Evolutionary conservation across 2,888 invertebrate species (phyloP).

Genomic region (Lasius fuliginosus): DNA sequence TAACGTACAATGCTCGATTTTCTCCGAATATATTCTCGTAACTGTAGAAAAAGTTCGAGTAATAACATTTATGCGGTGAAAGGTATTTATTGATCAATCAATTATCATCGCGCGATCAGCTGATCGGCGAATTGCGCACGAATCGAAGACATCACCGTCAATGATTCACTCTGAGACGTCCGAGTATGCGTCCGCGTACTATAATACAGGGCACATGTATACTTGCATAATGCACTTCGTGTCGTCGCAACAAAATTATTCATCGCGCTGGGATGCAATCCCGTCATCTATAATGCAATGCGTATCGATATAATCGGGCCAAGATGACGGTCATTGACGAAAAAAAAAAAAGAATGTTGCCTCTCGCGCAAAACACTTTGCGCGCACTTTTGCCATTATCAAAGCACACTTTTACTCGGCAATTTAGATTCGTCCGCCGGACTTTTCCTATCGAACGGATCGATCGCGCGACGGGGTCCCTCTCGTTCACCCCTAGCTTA

Average conservation of each 20-base stretch:
- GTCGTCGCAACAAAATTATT: slow-evolving; percentile 17
- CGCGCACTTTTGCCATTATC: slow-evolving; percentile 33
- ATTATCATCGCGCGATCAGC: not conserved
- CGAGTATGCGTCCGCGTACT: not conserved
- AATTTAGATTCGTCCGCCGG: slow-evolving; percentile 36
- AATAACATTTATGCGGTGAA: not conserved
- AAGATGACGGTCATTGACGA: slow-evolving; percentile 51
- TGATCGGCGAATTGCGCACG: not conserved
- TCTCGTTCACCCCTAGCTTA: not conserved
- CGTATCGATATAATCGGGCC: not conserved
- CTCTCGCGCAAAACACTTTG: not conserved
- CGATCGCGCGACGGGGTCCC: slow-evolving; percentile 18
- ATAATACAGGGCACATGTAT: not conserved
- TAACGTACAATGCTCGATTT: not conserved
- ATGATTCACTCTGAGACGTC: not conserved
- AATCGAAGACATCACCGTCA: not conserved
- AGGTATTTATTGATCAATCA: not conserved
- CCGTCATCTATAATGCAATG: slow-evolving; percentile 2
- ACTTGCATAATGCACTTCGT: slow-evolving; percentile 21
- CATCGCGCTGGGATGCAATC: not conserved
- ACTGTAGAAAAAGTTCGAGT: not conserved
- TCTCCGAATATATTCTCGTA: not conserved
- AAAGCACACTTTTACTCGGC: slow-evolving; percentile 8
- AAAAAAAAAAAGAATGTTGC: slow-evolving; percentile 14
- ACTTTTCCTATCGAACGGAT: slow-evolving; percentile 25